Evolutionary conservation across 2,113 vertebrate species (phyloP).

Genomic region (Amblyornis subalaris): DNA sequence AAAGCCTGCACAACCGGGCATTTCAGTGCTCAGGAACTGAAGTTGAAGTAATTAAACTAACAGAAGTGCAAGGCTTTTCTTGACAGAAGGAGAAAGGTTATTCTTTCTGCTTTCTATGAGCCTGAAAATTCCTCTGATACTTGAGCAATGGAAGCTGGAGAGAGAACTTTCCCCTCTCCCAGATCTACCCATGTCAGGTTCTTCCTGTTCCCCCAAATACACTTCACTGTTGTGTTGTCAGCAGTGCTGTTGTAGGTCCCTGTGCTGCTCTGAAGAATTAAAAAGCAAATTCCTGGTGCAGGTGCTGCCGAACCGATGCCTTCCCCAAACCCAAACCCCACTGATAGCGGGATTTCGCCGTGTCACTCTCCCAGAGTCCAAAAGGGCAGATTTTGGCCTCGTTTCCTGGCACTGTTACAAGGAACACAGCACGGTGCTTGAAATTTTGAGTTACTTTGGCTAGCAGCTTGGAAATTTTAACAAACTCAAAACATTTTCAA

Average conservation of each 20-base stretch:
- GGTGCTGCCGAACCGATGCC: neutral
- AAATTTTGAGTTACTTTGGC: constrained; percentile 47
- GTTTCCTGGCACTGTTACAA: constrained; percentile 15
- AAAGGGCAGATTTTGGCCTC: constrained; percentile 33
- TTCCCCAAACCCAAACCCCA: neutral
- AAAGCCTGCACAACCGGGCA: constrained; percentile 10
- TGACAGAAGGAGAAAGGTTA: neutral
- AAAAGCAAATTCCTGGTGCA: neutral
- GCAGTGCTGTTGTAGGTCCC: neutral
- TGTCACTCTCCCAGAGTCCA: neutral
- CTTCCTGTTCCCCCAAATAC: neutral
- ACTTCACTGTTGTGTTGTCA: neutral
- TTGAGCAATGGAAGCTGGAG: neutral
- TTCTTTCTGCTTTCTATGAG: neutral
- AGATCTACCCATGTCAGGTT: neutral
- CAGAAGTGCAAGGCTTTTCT: neutral
- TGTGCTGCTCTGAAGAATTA: neutral
- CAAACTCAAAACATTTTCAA: constrained; percentile 51
- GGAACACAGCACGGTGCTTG: neutral
- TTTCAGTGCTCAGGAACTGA: neutral
- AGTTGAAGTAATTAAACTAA: neutral
- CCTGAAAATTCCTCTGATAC: neutral
- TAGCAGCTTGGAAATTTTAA: constrained; percentile 53
- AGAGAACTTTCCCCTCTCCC: neutral
- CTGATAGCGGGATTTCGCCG: neutral